Conservation (phyloP, 2,797 vertebrate genomes). For the Tapera naevia region DNA sequence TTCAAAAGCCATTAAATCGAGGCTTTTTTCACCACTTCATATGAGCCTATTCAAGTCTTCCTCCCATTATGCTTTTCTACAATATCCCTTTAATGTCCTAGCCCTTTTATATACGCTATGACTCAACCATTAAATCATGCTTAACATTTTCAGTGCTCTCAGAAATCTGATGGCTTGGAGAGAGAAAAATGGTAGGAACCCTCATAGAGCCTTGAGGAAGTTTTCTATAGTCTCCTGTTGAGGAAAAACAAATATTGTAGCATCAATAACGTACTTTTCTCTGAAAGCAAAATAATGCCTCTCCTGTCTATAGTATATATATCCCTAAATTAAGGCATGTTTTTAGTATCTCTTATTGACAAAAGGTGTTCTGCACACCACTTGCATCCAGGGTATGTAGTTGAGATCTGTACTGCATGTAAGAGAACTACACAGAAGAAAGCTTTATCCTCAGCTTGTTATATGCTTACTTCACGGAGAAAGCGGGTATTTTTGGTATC, state of each 20-base stretch:
- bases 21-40: background rate
- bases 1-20: background rate
- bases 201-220: background rate
- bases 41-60: background rate
- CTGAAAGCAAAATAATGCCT: background rate
- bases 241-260: background rate
- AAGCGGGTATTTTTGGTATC: background rate
- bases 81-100: background rate
- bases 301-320: background rate
- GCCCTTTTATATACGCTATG: background rate
- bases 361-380: background rate
- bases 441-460: background rate
- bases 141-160: background rate
- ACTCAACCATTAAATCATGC: background rate
- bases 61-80: background rate
- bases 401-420: background rate
- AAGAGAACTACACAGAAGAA: background rate
- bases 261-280: background rate
- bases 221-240: background rate
- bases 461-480: background rate
- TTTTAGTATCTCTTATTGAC: background rate
- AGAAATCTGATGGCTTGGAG: background rate
- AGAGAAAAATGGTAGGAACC: background rate
- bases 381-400: background rate
- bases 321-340: background rate